Conservation (phyloP, 2,113 vertebrate species). For the Prietella phreatophila region DNA sequence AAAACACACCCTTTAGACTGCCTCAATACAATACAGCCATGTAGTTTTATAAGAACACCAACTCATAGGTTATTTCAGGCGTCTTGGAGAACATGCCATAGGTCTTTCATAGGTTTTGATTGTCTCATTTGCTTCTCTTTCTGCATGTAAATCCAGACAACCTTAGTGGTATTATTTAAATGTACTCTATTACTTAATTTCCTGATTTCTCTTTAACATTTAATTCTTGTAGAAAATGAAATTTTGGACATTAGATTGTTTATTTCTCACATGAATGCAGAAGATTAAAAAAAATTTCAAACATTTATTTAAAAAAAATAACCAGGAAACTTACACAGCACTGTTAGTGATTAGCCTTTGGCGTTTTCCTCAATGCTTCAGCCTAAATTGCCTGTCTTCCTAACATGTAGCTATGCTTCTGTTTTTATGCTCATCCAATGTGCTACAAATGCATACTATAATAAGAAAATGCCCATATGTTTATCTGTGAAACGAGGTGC, state of each 20-base stretch:
- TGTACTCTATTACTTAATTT: neutral
- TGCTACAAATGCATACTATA: neutral
- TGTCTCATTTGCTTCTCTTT: neutral
- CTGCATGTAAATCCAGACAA: neutral
- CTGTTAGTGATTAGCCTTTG: neutral
- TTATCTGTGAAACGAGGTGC: neutral
- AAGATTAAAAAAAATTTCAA: neutral
- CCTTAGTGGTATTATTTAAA: neutral
- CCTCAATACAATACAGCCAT: neutral
- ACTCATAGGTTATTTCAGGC: neutral
- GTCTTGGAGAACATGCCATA: neutral
- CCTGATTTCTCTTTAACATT: neutral
- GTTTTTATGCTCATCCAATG: neutral
- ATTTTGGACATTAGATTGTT: neutral
- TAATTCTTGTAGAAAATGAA: neutral
- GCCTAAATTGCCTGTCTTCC: neutral
- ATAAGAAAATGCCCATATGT: neutral
- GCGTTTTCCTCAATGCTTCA: neutral
- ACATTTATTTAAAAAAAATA: no score
- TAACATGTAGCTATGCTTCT: neutral
- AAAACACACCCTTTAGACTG: neutral
- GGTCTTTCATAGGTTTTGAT: neutral
- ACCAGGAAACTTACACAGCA: neutral
- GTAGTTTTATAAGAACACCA: neutral
- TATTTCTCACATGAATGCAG: neutral